Conservation (phyloP, 2,113 vertebrate genomes). For the Phalacrocorax pelagicus region DNA sequence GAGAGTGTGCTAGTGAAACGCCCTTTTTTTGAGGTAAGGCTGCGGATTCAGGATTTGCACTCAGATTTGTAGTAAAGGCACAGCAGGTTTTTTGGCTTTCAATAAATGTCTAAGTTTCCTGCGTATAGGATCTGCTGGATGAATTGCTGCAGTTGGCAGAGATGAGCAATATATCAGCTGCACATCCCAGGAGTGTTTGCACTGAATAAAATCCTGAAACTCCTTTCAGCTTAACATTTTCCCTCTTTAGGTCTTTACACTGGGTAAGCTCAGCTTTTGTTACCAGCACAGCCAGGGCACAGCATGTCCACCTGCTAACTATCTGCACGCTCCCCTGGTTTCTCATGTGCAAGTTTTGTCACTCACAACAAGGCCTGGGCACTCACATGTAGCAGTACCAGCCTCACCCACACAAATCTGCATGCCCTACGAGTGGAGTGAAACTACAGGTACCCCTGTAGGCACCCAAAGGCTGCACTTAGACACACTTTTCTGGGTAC, state of each 20-base stretch:
- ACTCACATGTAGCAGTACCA: background rate
- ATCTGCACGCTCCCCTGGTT: background rate
- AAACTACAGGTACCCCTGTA: background rate
- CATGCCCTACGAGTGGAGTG: background rate
- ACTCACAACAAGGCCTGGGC: background rate
- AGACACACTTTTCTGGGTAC: background rate
- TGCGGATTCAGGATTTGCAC: background rate
- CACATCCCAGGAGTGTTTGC: background rate
- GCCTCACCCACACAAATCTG: background rate
- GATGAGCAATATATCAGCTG: background rate
- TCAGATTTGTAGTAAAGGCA: background rate
- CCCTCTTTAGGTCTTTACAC: background rate
- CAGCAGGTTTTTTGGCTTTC: background rate
- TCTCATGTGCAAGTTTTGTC: background rate
- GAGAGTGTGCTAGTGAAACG: background rate
- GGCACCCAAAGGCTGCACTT: background rate
- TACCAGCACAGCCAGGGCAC: background rate
- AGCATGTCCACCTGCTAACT: background rate
- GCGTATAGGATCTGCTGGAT: background rate
- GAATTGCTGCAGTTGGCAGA: background rate
- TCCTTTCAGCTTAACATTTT: background rate
- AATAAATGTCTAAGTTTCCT: background rate
- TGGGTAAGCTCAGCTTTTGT: background rate
- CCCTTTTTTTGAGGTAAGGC: background rate
- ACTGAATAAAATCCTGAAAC: background rate